phyloP scores from a whole-genome alignment of 2,888 invertebrate species.

The Andrena camellia region DNA sequence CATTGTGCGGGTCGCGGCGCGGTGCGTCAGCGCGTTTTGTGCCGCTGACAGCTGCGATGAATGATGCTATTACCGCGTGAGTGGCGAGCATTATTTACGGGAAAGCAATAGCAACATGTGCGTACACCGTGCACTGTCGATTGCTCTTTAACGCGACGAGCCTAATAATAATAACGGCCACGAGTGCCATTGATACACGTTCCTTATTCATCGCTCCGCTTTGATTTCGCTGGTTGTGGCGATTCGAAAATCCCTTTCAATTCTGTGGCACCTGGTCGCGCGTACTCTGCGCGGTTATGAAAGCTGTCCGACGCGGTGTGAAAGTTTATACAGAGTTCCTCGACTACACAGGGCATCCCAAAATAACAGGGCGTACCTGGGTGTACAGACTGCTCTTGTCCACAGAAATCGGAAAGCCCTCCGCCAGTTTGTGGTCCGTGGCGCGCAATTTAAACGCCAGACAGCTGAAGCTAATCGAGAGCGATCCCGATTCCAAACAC shows the following conservation, averaged over 20 bases:
- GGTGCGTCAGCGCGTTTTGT: slow-evolving; percentile 49
- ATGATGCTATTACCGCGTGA: slow-evolving; percentile 65
- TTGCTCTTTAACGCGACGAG: slow-evolving; percentile 59
- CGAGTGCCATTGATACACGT: background rate
- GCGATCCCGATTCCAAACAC: too few species aligned
- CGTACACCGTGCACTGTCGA: slow-evolving; percentile 50
- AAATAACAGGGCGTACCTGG: too few species aligned
- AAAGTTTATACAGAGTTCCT: too few species aligned
- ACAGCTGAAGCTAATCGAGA: too few species aligned
- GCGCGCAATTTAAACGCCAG: too few species aligned
- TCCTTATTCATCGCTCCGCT: background rate
- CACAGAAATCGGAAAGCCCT: too few species aligned
- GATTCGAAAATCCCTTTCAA: background rate
- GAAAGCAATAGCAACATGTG: slow-evolving; percentile 62
- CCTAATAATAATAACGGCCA: slow-evolving; percentile 37
- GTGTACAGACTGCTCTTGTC: too few species aligned
- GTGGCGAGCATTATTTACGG: slow-evolving; percentile 68
- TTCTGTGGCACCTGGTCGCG: background rate
- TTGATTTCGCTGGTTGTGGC: background rate
- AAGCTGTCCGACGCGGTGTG: background rate
- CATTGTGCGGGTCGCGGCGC: slow-evolving; percentile 46
- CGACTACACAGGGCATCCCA: too few species aligned
- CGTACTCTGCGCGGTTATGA: background rate
- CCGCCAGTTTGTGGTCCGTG: too few species aligned
- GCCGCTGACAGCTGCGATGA: slow-evolving; percentile 66